These are phyloP conservation scores for Emydoidea blandingii DNA, from an alignment of 2,797 vertebrate species.

Conservation along the genomic window DNA sequence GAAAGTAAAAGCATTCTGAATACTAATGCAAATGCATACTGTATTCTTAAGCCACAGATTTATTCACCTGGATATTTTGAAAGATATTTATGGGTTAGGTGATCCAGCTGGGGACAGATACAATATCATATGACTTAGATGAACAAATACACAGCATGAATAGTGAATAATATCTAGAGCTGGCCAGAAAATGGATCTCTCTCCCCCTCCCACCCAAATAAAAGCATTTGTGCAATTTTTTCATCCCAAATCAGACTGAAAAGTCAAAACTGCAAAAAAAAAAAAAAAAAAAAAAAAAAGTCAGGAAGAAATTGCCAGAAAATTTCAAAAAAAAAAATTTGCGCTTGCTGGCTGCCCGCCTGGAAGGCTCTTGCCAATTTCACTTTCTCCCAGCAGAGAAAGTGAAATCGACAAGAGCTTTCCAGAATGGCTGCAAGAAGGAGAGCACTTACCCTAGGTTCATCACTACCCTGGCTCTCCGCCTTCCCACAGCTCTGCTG, in stretches of 20 bases:
- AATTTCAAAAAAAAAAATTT: neutral
- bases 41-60: rapidly evolving
- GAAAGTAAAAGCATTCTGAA: neutral
- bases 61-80: neutral
- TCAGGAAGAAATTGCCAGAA: neutral
- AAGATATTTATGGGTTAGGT: neutral
- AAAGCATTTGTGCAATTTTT: neutral
- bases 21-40: neutral
- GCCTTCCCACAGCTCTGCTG: neutral
- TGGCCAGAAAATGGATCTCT: neutral
- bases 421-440: neutral
- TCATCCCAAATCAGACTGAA: neutral
- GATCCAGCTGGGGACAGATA: no score
- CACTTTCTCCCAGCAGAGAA: neutral
- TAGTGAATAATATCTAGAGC: neutral
- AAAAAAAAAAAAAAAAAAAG: neutral
- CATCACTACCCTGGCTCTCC: neutral
- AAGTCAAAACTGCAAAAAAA: neutral
- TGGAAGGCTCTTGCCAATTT: neutral
- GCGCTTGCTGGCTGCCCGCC: neutral
- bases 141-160: neutral
- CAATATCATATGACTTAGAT: neutral
- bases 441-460: neutral
- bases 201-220: neutral
- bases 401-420: neutral